Conservation (phyloP, 2,888 invertebrate genomes). For the Heliconius aoede region DNA sequence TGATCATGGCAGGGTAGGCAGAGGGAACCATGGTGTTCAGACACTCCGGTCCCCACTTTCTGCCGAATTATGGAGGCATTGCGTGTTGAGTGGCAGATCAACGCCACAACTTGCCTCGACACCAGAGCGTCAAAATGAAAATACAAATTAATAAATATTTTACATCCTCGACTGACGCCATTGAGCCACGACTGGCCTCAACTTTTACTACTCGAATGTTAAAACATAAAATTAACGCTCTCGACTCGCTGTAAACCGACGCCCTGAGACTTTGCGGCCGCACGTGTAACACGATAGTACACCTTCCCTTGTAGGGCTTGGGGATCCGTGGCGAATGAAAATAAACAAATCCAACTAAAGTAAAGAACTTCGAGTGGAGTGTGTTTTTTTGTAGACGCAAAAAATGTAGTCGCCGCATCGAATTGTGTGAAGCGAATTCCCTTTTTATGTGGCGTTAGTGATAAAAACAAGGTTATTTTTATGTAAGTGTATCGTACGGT, state of each 20-base stretch:
- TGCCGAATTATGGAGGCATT: too few relatives aligned
- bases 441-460: neutral
- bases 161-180: neutral
- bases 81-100: too few relatives aligned
- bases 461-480: conserved; percentile 1
- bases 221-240: conserved; percentile 26
- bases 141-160: too few relatives aligned
- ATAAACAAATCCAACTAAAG: neutral
- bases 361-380: neutral
- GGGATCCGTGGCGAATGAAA: conserved; percentile 27
- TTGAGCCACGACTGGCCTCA: neutral
- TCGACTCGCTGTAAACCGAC: conserved; percentile 29
- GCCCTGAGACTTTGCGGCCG: conserved; percentile 32
- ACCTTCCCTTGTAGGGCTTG: conserved; percentile 31
- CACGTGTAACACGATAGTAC: conserved; percentile 29
- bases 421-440: neutral
- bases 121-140: too few relatives aligned
- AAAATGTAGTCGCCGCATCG: neutral
- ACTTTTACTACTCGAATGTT: neutral
- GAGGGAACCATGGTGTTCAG: too few relatives aligned
- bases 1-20: too few relatives aligned
- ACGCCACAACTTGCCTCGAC: too few relatives aligned
- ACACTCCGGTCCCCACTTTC: too few relatives aligned
- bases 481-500: neutral
- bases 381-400: neutral